Percentiles rank a stretch among this genome's conserved stretches.
phyloP scores from a whole-genome alignment of 2,113 vertebrate genomes.

The Spilogale gracilis region DNA sequence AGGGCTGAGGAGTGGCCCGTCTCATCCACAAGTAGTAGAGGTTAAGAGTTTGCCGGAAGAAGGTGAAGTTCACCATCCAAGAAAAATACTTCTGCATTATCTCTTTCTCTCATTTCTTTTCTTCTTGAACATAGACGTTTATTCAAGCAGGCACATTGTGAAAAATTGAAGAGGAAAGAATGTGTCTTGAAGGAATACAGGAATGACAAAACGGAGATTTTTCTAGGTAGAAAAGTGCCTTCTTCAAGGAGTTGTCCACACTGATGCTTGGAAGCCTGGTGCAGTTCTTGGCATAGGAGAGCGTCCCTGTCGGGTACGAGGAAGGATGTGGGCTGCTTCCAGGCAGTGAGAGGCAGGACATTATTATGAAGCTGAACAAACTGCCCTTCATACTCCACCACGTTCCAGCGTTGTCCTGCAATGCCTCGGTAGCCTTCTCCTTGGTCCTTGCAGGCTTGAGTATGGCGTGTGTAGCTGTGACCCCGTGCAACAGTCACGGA shows the following conservation, averaged over 20 bases:
- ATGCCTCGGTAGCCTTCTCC: neutral
- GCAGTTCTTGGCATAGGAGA: neutral
- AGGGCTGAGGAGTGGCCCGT: slow-evolving; percentile 53
- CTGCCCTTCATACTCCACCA: neutral
- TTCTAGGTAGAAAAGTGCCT: slow-evolving; percentile 62
- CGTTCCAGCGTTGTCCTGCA: neutral
- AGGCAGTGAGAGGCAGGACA: neutral
- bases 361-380: neutral
- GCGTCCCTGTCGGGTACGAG: neutral
- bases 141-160: slow-evolving; percentile 83
- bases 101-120: slow-evolving; percentile 42
- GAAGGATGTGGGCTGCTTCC: neutral
- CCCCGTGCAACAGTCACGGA: neutral
- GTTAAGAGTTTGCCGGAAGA: slow-evolving; percentile 78
- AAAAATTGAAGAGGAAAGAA: slow-evolving; percentile 83
- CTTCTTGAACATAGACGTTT: slow-evolving; percentile 77
- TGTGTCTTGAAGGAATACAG: slow-evolving; percentile 76
- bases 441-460: neutral
- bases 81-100: slow-evolving; percentile 80
- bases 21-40: slow-evolving; percentile 69
- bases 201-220: slow-evolving; percentile 78
- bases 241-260: neutral
- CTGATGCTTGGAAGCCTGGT: neutral
- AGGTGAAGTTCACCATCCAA: slow-evolving; percentile 82
- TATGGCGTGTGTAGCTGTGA: neutral